Base-by-base conservation (phyloP, 2,888 invertebrate species). In the Thysanoteuthis rhombus region DNA sequence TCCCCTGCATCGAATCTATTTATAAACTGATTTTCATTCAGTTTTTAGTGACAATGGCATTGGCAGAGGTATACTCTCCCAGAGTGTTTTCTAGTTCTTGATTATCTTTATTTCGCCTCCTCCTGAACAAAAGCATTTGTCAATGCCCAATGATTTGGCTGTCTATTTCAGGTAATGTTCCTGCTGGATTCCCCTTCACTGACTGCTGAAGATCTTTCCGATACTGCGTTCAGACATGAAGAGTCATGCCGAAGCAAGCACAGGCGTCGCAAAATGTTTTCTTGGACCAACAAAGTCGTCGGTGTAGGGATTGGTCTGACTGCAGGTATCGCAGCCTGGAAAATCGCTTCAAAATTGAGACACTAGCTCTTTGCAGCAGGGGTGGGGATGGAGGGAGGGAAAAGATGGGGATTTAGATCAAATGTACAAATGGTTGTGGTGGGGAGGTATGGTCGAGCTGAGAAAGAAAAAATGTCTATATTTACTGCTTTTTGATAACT, bases 251-350 rank as follows among this genome's bases (percentile, higher is more conserved):
- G 45, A 22, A 92, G n/a, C 36, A 92, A 92, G 36, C 42, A 92
- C 32, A 75, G n/a, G n/a, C 92, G 92, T 12, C 40, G 45, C n/a
- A 92, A 92, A 32, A 92, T 45, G 40, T 92, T 92, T 92, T 92
- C 92, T 45, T 92, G 92, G 92, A 92, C 92, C 39, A 92, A 92
- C 92, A 92, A 92, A 92, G 92, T 92, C 36, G 92, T 92, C 45
- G 92, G 92, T 92, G 92, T 92, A 19, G 92, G 92, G 45, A 92
- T 92, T 45, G 92, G 92, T 16, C 28, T 92, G 32, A 92, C 92
- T 12, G 92, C 92, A 45, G 92, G 92, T 19, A 45, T 92, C n/a
- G 92, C 92, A 45, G 92, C 92, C 92, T 92, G 92, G 92, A 92
- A 92, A 45, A 45, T 92, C n/a, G 92, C 92, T 92, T n/a, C 92